Conservation (phyloP, 2,888 invertebrate genomes). For the Lasioglossum oenotherae region DNA sequence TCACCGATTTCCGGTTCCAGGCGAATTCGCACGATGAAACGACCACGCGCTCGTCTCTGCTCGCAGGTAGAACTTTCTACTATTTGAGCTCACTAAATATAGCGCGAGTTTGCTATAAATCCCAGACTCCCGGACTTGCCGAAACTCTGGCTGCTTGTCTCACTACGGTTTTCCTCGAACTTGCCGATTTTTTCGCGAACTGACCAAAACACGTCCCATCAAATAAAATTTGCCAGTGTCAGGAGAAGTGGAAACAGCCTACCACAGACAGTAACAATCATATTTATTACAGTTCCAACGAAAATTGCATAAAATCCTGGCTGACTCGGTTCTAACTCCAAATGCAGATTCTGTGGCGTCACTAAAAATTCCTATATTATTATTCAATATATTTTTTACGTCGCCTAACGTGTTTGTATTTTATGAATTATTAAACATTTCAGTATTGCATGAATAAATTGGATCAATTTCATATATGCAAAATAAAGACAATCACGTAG, state of each 20-base stretch:
- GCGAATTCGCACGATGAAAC: constrained; percentile 46
- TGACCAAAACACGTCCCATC: background rate
- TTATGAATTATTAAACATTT: too few relatives aligned
- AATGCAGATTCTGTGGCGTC: too few relatives aligned
- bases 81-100: constrained; percentile 82
- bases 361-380: too few relatives aligned
- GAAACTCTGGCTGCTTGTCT: constrained; percentile 41
- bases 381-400: too few relatives aligned
- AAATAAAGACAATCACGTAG: too few relatives aligned
- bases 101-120: constrained; percentile 79
- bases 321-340: too few relatives aligned
- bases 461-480: too few relatives aligned
- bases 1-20: constrained; percentile 22
- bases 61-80: constrained; percentile 72
- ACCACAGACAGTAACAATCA: background rate
- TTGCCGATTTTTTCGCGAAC: background rate
- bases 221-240: background rate
- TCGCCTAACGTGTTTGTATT: too few relatives aligned
- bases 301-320: too few relatives aligned
- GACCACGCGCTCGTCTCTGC: constrained; percentile 40
- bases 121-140: constrained; percentile 72
- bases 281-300: too few relatives aligned
- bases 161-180: constrained; percentile 31
- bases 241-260: background rate
- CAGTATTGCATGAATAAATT: too few relatives aligned